These are phyloP conservation scores for Dermochelys coriacea DNA, from an alignment of 2,797 vertebrate genomes.

Conservation along the genomic window DNA sequence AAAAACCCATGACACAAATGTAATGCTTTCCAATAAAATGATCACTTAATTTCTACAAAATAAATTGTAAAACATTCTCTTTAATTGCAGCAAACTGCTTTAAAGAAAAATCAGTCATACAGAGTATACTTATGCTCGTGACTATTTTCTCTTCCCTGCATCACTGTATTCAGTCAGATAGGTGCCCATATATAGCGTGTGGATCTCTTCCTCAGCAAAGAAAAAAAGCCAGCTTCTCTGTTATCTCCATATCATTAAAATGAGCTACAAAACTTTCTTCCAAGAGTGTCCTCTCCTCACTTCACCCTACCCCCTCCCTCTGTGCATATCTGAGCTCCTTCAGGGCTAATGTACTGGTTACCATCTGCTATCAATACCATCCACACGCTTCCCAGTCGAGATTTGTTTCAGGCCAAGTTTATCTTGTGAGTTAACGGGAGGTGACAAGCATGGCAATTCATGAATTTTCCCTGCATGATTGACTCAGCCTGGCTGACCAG, in stretches of 20 bases:
- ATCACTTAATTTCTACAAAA: neutral
- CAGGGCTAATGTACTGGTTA: constrained; percentile 24
- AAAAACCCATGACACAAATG: neutral
- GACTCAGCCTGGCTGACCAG: constrained; percentile 80
- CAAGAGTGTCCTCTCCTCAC: neutral
- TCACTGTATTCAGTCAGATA: neutral
- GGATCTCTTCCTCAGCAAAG: neutral
- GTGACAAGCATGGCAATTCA: constrained; percentile 85
- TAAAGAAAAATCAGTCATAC: neutral
- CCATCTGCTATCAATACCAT: constrained; percentile 76
- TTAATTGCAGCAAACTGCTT: neutral
- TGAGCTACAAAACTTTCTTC: neutral
- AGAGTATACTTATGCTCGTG: rapidly evolving
- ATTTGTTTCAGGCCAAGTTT: constrained; percentile 77
- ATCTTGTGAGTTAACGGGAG: constrained; percentile 83
- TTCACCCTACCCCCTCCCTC: neutral
- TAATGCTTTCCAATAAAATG: neutral
- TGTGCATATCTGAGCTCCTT: neutral
- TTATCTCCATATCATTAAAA: neutral
- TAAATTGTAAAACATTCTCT: neutral
- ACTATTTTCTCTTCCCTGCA: neutral
- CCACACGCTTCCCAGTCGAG: constrained; percentile 70
- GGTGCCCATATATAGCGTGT: neutral
- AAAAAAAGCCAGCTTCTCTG: neutral
- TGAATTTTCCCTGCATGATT: constrained; percentile 83